Base-by-base conservation (phyloP, 2,888 invertebrate genomes). In the Lagria hirta region DNA sequence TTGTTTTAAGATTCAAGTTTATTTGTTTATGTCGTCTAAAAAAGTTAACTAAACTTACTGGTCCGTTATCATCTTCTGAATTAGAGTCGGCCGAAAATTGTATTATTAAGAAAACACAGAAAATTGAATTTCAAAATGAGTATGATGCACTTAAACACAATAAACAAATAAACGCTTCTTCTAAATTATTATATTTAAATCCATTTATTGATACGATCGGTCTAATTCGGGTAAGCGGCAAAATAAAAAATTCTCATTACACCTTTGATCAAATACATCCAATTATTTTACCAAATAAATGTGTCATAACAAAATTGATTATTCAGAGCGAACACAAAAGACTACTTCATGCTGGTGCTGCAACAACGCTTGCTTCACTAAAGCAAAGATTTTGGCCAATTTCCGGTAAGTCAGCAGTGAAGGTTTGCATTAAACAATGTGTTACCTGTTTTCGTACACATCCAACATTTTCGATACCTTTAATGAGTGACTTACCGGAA, bases 401-500 rank as follows among this genome's bases (percentile, higher is more conserved):
- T 2, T n/a, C 14, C 3, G 45, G 26, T 15, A 14, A 41, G 29
- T 28, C 11, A 13, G 28, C 37, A 10, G 43, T 21, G 8, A 33
- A 26, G 17, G 23, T 8, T 4, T 20, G 37, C n/a, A 14, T 38
- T 3, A 32, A 23, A 24, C 11, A 37, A 10, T 45, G 42, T 29
- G 22, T 49, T 2, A 36, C 13, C 10, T 48, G 43, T 24, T 49
- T 48, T 26, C 36, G 26, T 7, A 38, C 11, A 1, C 33, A 41
- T 5, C 46, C 46, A 2, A 24, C 6, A 4, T 10, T 21, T 17
- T 4, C 11, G 4, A 8, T 10, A 2, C 33, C 34, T 12, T 18
- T 26, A n/a, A 45, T 46, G 46, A 35, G 34, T 8, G 10, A 12
- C 28, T 28, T 46, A 11, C 46, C 46, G 8, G 20, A 21, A 10